Base-by-base conservation (phyloP, 2,888 invertebrate species). In the Caenorhabditis sp. region DNA sequence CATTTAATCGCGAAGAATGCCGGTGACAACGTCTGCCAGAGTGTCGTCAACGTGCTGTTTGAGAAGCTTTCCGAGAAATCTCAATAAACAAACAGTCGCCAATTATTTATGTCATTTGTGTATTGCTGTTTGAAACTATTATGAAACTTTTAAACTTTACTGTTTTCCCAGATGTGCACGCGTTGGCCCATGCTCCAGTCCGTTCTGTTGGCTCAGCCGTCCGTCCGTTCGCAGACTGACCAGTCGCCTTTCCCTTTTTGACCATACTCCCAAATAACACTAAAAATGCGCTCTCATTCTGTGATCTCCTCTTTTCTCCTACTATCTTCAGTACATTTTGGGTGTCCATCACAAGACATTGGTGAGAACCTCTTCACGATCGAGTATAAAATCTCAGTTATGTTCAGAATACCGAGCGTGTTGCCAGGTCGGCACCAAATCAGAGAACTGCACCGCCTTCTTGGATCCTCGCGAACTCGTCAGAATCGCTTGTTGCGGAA, bases 401-500 rank as follows among this genome's bases (percentile, higher is more conserved):
- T n/a, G n/a, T 76, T 20, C 55, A 83, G 83, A 80, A 32, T 78
- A 73, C 45, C 66, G 71, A 30, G 75, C 75, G 2, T 81, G 83
- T 45, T 83, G 83, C 46, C 45, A 63, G 26, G 17, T 45, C 22
- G 62, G 59, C 6, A 68, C 48, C 22, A 66, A 71, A 55, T 61
- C 61, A 15, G 72, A 62, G 27, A 70, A 62, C 22, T 83, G 83
- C 55, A 59, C 68, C 15, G 65, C 56, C 9, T 85, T 77, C 55
- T 46, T 58, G 11, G 62, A 79, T 27, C 46, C 68, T 4, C 78
- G 79, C 32, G 81, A 83, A n/a, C 68, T 82, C 63, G 81, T 86
- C 52, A 86, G 85, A 9, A 68, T 85, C 30, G 78, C 82, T 7
- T 87, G 88, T 66, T 88, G 88, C 52, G 84, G 79, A 20, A 48